Evolutionary conservation across 2,113 vertebrate species (phyloP).

Genomic region (Herpailurus yagouaroundi): DNA sequence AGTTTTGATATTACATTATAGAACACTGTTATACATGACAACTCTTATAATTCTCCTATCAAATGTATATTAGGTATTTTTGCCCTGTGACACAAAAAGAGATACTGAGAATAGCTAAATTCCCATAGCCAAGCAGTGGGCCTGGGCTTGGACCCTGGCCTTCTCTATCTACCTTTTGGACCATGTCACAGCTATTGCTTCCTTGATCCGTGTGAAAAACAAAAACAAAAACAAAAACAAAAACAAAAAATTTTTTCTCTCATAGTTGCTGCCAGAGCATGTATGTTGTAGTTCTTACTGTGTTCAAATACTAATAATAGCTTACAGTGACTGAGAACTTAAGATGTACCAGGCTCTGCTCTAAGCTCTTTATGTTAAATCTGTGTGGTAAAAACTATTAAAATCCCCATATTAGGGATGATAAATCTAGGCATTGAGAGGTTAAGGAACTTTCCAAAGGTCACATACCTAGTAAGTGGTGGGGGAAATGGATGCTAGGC

Average conservation of each 20-base stretch:
- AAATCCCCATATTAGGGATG: not conserved
- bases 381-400: not conserved
- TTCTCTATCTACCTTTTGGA: not conserved
- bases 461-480: not conserved
- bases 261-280: not conserved
- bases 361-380: slow-evolving; percentile 33
- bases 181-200: not conserved
- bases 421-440: not conserved
- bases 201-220: not conserved
- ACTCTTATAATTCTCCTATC: not conserved
- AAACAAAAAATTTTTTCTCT: not conserved
- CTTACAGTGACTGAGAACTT: not conserved
- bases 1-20: not conserved
- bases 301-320: not conserved
- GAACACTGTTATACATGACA: not conserved
- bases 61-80: not conserved
- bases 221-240: not conserved
- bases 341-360: not conserved
- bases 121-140: not conserved
- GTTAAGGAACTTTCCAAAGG: not conserved
- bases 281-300: not conserved
- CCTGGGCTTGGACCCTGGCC: not conserved
- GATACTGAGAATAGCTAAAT: not conserved
- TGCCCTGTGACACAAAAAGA: not conserved
- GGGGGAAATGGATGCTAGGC: not conserved